Evolutionary conservation across 1,140 invertebrate species (phyloP), one percentile per base, ranked within the genome.

Genomic region (Dinothrombium tinctorium): DNA sequence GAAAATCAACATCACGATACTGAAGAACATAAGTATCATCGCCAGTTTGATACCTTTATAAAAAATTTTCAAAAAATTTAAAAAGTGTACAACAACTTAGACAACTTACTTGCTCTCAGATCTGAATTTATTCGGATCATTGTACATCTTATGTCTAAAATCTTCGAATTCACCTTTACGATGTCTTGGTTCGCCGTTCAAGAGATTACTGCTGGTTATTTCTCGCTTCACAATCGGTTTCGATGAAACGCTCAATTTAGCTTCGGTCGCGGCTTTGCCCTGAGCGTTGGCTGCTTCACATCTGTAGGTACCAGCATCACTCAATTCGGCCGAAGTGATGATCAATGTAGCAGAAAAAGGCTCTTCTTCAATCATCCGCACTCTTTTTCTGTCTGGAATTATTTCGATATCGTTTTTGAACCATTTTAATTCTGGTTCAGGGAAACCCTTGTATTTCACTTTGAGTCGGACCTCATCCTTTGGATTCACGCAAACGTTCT

Each of bases 11-110:
- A 58, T 92, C 87, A 25, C 84, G 68, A 12, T 90, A 60, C 20
- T 92, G 86, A 5, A 95, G 63, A 2, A 95, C 63, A 58, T 92
- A 89, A 0, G 87, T 94, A 54, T 95, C 87, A 0, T 86, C 86
- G 1, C 87, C 87, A 36, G 33, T 22, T 36, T 36, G 82, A 76
- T 62, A 36, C 23, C 33, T 36, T 19, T 12, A 28, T 31, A 7
- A 7, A 8, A 20, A 42, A 19, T 24, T 14, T 25, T 29, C 2
- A 2, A 12, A 3, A 44, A 22, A 3, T 33, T 26, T 4, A 29
- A 37, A 14, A 33, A 42, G 6, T n/a, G 9, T 7, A 12, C 12
- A 20, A 7, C 40, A 29, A 24, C 26, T 28, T 28, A 28, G 6
- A 4, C 43, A 46, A 70, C 75, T 71, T 53, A 83, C 79, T 83